A percentile compares a stretch with the other conserved stretches of the same genome.
Evolutionary conservation across 2,113 vertebrate genomes (phyloP).

Genomic region (Pseudolaguvia tuberculata): DNA sequence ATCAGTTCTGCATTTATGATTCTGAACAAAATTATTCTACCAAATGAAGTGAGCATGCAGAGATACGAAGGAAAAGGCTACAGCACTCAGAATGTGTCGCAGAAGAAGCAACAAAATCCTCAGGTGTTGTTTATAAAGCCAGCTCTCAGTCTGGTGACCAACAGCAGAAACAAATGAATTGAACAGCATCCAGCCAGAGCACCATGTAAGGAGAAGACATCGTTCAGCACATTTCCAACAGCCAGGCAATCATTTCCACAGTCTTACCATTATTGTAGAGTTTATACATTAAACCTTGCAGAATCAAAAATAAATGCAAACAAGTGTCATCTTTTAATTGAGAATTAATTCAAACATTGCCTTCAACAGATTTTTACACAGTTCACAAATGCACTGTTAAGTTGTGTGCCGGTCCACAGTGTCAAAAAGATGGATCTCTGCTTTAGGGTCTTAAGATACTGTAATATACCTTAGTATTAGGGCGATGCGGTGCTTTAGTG

Average conservation of each 20-base stretch:
- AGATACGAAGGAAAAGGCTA: slow-evolving; percentile 11
- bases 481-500: too few relatives aligned
- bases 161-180: background rate
- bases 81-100: background rate
- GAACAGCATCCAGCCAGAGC: slow-evolving; percentile 12
- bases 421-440: too few relatives aligned
- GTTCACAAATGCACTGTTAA: too few relatives aligned
- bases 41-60: slow-evolving; percentile 12
- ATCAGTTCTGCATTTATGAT: background rate
- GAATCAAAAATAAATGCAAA: background rate
- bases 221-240: slow-evolving; percentile 49
- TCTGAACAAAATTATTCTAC: background rate
- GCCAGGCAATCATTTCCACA: background rate
- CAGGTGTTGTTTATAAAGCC: slow-evolving; percentile 1
- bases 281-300: too few relatives aligned
- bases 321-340: background rate
- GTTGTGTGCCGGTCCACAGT: too few relatives aligned
- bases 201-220: background rate
- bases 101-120: slow-evolving; percentile 13
- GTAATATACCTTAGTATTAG: too few relatives aligned
- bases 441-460: too few relatives aligned
- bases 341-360: too few relatives aligned
- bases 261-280: too few relatives aligned
- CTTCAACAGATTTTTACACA: background rate
- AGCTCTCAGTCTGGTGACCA: background rate